A percentile compares a stretch with the other conserved stretches of the same genome.
Conservation (phyloP, 1,140 invertebrate genomes). For the Drosophila bipectinata region DNA sequence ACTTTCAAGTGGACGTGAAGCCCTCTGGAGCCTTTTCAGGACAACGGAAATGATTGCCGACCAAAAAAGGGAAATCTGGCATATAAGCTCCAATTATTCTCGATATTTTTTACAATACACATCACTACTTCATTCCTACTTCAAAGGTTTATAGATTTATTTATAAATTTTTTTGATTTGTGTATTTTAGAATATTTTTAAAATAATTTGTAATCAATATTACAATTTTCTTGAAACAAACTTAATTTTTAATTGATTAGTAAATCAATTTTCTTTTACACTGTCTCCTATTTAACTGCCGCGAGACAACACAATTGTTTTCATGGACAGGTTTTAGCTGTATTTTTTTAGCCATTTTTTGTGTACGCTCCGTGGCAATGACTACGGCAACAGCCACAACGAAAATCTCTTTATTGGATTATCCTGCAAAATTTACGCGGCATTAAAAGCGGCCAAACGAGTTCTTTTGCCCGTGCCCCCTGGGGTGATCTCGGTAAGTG, state of each 20-base stretch:
- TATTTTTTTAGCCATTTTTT: constrained; percentile 19
- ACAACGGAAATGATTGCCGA: constrained; percentile 34
- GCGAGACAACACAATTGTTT: constrained; percentile 61
- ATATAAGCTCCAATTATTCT: neutral
- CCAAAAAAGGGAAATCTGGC: neutral
- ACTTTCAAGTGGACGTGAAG: constrained; percentile 35
- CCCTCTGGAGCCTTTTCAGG: constrained; percentile 45
- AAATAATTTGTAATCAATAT: too few species aligned
- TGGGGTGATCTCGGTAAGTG: constrained; percentile 19
- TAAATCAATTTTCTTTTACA: neutral
- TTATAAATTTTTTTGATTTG: neutral
- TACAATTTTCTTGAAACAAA: neutral
- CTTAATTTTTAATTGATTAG: neutral
- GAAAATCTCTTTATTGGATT: constrained; percentile 81
- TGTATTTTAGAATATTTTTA: neutral
- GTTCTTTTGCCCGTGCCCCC: constrained; percentile 14
- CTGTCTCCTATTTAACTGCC: neutral
- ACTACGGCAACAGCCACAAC: constrained; percentile 60
- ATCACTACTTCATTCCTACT: too few species aligned
- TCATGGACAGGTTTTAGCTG: constrained; percentile 31
- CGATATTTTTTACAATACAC: neutral
- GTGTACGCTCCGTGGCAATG: constrained; percentile 22
- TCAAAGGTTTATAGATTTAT: too few species aligned
- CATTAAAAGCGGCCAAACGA: constrained; percentile 73
- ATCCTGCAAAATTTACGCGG: constrained; percentile 81